Percentiles rank a stretch among this genome's conserved stretches.
These are phyloP conservation scores for Brachypteracias leptosomus DNA, from an alignment of 2,113 vertebrate genomes.

Conservation along the genomic window DNA sequence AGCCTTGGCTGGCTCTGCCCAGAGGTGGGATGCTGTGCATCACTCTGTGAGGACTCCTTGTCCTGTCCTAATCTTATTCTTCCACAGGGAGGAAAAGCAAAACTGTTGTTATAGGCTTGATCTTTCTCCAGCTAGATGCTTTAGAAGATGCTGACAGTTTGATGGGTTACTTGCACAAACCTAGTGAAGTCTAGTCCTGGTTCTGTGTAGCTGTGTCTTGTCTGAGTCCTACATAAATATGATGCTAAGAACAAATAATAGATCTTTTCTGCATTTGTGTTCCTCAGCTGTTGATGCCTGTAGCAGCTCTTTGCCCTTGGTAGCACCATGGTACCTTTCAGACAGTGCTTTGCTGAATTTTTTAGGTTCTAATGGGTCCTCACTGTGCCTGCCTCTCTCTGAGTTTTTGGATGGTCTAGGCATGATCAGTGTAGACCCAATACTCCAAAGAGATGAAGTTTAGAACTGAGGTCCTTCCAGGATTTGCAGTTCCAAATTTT, in stretches of 20 bases:
- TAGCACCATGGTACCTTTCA: background rate
- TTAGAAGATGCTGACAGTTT: background rate
- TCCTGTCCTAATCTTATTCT: background rate
- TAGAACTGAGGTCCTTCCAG: background rate
- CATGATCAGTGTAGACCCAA: background rate
- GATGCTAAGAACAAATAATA: background rate
- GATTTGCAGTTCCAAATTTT: background rate
- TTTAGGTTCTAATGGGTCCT: background rate
- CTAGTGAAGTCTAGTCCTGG: background rate
- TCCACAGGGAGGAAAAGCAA: background rate
- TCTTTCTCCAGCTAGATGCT: background rate
- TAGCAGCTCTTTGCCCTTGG: background rate
- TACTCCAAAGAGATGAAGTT: background rate
- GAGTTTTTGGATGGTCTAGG: background rate
- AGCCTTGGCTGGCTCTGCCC: background rate
- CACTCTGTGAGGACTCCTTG: background rate
- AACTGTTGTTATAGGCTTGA: background rate
- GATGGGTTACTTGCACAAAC: background rate
- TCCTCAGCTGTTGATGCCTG: background rate
- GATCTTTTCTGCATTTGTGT: background rate
- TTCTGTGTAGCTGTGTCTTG: background rate
- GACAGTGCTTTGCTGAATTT: background rate
- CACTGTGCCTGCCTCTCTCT: background rate
- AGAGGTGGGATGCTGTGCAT: background rate
- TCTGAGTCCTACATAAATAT: background rate